phyloP scores from a whole-genome alignment of 2,888 invertebrate species.

The Luperina testacea region DNA sequence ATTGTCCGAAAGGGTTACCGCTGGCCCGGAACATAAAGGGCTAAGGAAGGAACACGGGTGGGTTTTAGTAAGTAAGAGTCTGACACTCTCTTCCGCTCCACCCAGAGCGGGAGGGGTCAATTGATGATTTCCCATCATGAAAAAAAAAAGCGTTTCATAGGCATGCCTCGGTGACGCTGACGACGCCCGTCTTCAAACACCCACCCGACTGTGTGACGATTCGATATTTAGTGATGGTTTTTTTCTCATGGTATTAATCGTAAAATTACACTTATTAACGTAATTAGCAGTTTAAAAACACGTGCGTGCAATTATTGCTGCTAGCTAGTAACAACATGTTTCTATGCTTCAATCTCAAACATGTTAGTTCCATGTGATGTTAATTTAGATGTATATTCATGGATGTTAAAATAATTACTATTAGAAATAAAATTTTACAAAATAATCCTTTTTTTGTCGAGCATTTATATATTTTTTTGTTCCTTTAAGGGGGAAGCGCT shows the following conservation, averaged over 20 bases:
- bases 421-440: background rate
- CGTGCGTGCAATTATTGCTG: background rate
- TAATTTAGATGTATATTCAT: constrained; percentile 15
- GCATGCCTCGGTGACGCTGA: background rate
- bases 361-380: constrained; percentile 39
- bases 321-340: background rate
- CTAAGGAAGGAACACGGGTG: no score
- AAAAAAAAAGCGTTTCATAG: background rate
- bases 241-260: background rate
- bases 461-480: background rate
- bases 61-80: no score
- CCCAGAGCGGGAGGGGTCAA: no score
- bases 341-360: constrained; percentile 15
- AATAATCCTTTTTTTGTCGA: background rate
- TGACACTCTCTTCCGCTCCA: no score
- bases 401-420: constrained; percentile 30
- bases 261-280: constrained; percentile 7
- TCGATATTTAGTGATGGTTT: no score
- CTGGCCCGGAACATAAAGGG: no score
- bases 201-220: background rate
- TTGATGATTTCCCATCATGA: no score
- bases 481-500: no score
- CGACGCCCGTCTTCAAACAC: background rate
- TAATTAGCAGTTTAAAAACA: constrained; percentile 12
- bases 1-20: no score